Base-by-base conservation (phyloP, 2,888 invertebrate species). In the Sinelater perroti region DNA sequence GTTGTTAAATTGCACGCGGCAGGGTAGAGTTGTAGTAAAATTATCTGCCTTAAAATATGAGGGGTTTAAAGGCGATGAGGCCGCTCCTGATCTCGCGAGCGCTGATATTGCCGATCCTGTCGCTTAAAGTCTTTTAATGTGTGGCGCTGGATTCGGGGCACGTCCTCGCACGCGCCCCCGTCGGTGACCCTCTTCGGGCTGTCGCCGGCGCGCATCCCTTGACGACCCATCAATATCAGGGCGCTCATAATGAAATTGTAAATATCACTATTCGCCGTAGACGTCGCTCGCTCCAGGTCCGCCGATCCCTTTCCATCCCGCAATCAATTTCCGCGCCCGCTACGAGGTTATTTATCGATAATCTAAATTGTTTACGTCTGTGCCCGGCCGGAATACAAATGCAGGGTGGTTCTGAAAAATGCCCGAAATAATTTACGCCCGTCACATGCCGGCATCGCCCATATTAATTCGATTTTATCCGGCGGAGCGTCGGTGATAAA, bases 311-410 rank as follows among this genome's bases (percentile, higher is more conserved):
- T 60, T 62, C 64, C 69, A 64, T 64, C 66, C 69, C 62, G 51
- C 62, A 72, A 74, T 72, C 73, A 73, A 74, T 72, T 74, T 69
- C 67, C 68, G 69, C 71, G 71, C 70, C 68, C 69, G 42, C 57
- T 65, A 56, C 53, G 64, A 62, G 64, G 72, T 72, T 75, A 75
- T 74, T 75, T 75, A 75, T 75, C 69, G 73, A 72, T 73, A 74
- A 70, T 71, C 73, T 74, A 74, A 74, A 75, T 75, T 74, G 71
- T 69, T 67, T 67, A 70, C 67, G 70, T 68, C 64, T 66, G 65
- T 59, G 58, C 67, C 59, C 58, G 59, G 60, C 40, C 60, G 58
- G 73, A 72, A 73, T 73, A 73, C 67, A 68, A 72, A 74, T 68
- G 62, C 44, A 52, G 56, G 51, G 44, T 35, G 40, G 46, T 40